Evolutionary conservation across 1,140 invertebrate species (phyloP).

Genomic region (Notospermus geniculatus): DNA sequence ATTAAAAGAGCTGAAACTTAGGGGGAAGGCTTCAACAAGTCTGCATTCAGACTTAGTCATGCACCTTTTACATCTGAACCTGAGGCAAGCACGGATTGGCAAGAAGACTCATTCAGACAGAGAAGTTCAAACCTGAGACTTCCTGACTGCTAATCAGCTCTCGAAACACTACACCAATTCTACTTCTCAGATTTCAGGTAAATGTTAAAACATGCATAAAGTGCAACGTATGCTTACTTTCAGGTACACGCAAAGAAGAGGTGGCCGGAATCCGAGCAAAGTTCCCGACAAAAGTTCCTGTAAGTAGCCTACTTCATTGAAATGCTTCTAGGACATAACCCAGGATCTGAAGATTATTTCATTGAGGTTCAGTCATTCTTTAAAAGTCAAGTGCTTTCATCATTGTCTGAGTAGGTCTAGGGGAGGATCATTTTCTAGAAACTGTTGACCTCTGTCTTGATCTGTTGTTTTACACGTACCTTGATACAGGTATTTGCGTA

Average conservation of each 20-base stretch:
- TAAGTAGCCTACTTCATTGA: conserved; percentile 30
- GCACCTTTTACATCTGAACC: too few relatives aligned
- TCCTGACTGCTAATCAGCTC: neutral
- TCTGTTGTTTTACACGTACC: neutral
- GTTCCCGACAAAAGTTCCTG: conserved; percentile 64
- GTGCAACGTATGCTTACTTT: neutral
- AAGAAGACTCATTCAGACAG: too few relatives aligned
- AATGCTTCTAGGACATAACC: neutral
- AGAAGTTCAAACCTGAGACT: too few relatives aligned
- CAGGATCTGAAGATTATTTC: neutral
- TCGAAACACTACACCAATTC: neutral
- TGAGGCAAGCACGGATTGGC: too few relatives aligned
- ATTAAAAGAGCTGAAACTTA: too few relatives aligned
- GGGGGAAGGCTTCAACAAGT: too few relatives aligned
- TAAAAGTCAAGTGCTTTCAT: neutral
- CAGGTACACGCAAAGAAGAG: conserved; percentile 55
- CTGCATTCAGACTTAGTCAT: too few relatives aligned
- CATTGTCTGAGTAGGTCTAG: neutral
- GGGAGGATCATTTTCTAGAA: neutral
- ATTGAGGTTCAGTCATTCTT: neutral
- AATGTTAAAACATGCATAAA: neutral
- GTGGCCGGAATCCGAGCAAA: conserved; percentile 54
- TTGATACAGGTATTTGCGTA: neutral
- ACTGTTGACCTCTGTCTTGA: neutral
- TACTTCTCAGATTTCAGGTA: neutral